Base-by-base conservation (phyloP, 2,797 vertebrate species). In the Anabacerthia variegaticeps region DNA sequence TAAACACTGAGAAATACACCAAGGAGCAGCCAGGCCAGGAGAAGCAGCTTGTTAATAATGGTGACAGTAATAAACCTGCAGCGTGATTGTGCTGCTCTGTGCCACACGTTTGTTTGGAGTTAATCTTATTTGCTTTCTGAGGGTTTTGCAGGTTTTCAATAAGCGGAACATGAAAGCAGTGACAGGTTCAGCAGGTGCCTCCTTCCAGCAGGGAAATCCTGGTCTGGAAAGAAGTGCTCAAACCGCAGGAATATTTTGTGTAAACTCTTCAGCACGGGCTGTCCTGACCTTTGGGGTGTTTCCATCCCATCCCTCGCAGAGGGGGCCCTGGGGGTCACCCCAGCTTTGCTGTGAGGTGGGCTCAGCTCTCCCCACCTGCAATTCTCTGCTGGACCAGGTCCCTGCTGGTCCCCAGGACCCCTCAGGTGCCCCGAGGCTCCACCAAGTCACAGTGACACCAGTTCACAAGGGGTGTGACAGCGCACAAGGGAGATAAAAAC, bases 51-150 rank as follows among this genome's bases (percentile, higher is more conserved):
- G 54, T 79, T 93, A 86, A 23, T 44, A 63, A 73, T 2, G 24
- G 41, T 72, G 87, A 79, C 81, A 86, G 91, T 43, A 84, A 76
- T 22, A 59, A 95, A 88, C 15, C 58, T 7, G 39, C 90, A 90
- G 88, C 59, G 21, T 0, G 14, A 36, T 43, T 84, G 36, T 67
- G 69, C 83, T 86, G 85, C 89, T 89, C 67, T n/a, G 81, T 3
- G 14, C 54, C 71, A 59, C 62, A 2, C 1, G 0, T 56, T 85
- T 78, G 59, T 49, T 95, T 66, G 61, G 59, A 84, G 65, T 88
- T 87, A 65, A 88, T 78, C 88, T 84, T 20, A 23, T 86, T 95
- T 94, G 82, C 74, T 90, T 93, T 92, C 13, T 2, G 51, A 92
- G 80, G 26, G 28, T 39, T 95, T 92, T 87, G 85, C 92, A 71